phyloP scores from a whole-genome alignment of 2,888 invertebrate genomes.

The Germaria angustata region DNA sequence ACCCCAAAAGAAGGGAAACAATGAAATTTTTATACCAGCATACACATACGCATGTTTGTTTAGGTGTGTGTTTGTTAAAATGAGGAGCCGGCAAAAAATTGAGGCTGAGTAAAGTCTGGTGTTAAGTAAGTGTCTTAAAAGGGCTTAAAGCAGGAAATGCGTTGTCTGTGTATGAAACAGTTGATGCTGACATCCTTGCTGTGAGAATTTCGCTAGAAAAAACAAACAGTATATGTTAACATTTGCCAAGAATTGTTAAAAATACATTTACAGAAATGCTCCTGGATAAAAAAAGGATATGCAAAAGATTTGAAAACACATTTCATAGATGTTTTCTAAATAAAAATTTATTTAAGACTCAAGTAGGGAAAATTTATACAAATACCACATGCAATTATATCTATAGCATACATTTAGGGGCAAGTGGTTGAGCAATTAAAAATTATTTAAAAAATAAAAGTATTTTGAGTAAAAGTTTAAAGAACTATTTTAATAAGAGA shows the following conservation, averaged over 20 bases:
- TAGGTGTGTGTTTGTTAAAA: not conserved
- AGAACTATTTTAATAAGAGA: too few relatives aligned
- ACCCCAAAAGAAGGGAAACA: slow-evolving; percentile 30
- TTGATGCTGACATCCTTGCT: slow-evolving; percentile 11
- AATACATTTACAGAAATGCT: not conserved
- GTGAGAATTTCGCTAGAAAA: not conserved
- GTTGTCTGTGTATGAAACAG: slow-evolving; percentile 55
- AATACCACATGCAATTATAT: not conserved
- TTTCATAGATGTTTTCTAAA: slow-evolving; percentile 11
- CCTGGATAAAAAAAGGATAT: not conserved
- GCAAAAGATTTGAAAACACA: slow-evolving; percentile 12
- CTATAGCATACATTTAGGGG: not conserved
- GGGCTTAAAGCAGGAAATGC: slow-evolving; percentile 65
- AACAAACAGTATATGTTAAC: slow-evolving; percentile 50
- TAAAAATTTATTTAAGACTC: not conserved
- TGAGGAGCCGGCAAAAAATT: not conserved
- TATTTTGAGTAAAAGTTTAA: too few relatives aligned
- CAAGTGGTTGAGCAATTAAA: too few relatives aligned
- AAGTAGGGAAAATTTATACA: not conserved
- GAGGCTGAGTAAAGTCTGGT: slow-evolving; percentile 52
- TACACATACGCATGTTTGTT: not conserved
- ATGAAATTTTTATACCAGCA: not conserved
- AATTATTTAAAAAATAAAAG: too few relatives aligned
- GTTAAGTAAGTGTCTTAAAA: slow-evolving; percentile 67
- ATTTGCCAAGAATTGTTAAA: slow-evolving; percentile 55